Conservation (phyloP, 1,140 invertebrate genomes). For the Metaphire vulgaris region DNA sequence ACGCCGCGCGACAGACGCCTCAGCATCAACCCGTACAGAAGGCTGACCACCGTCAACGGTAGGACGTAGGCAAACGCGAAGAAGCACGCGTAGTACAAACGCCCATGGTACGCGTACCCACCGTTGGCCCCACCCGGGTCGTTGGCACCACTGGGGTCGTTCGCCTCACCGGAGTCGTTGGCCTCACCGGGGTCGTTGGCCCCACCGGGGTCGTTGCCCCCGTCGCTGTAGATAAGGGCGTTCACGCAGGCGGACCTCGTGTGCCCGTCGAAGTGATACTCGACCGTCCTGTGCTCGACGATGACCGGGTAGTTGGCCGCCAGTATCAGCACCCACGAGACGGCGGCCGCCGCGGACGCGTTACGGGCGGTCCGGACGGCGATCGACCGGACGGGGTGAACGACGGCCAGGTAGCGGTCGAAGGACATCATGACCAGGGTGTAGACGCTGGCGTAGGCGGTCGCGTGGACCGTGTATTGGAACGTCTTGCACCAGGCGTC, state of each 20-base stretch:
- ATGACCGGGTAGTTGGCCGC: constrained; percentile 66
- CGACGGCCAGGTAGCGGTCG: constrained; percentile 88
- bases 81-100: constrained; percentile 49
- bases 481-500: constrained; percentile 82
- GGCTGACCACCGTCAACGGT: constrained; percentile 64
- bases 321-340: constrained; percentile 72
- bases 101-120: neutral
- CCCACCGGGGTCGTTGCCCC: neutral
- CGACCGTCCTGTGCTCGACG: constrained; percentile 65
- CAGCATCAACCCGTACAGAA: constrained; percentile 85
- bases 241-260: constrained; percentile 41
- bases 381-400: constrained; percentile 85
- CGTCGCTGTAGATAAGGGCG: constrained; percentile 34
- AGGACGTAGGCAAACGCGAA: constrained; percentile 54
- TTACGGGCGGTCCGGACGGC: constrained; percentile 76
- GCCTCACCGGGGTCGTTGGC: too few species aligned
- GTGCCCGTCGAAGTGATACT: constrained; percentile 45
- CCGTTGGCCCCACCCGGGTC: too few species aligned
- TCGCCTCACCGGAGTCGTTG: too few species aligned
- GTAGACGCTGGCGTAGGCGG: constrained; percentile 86
- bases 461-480: constrained; percentile 65
- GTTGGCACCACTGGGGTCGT: too few species aligned
- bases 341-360: constrained; percentile 62
- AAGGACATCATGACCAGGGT: constrained; percentile 90
- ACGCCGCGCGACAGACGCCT: constrained; percentile 55